Evolutionary conservation across 2,113 vertebrate genomes (phyloP).

Genomic region (Pelvicachromis taeniatus): DNA sequence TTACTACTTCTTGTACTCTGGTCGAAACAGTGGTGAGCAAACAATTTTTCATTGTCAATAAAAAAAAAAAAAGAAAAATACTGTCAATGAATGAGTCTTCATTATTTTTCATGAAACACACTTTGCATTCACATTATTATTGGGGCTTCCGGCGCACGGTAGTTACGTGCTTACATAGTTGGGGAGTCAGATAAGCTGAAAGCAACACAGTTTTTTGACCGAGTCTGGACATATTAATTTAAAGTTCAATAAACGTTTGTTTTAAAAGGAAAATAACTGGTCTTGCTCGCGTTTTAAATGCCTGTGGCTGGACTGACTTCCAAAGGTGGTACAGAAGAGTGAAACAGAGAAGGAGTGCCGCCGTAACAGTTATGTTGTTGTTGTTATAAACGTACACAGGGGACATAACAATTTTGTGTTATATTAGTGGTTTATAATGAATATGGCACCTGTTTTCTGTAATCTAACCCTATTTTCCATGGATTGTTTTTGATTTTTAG

Average conservation of each 20-base stretch:
- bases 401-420: background rate
- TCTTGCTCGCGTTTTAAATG: too few relatives aligned
- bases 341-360: too few relatives aligned
- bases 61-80: conserved; percentile 78
- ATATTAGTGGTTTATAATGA: background rate
- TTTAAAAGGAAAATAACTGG: too few relatives aligned
- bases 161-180: too few relatives aligned
- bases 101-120: background rate
- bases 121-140: background rate
- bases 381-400: background rate
- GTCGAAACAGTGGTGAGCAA: conserved; percentile 91
- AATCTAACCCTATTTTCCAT: background rate
- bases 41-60: conserved; percentile 89
- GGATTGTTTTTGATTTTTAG: background rate
- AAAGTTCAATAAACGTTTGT: too few relatives aligned
- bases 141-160: too few relatives aligned
- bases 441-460: background rate
- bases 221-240: too few relatives aligned
- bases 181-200: too few relatives aligned
- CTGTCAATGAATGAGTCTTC: conserved; percentile 40
- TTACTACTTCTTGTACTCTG: conserved; percentile 89
- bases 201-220: too few relatives aligned
- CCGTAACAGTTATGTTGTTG: too few relatives aligned
- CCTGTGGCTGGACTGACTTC: too few relatives aligned
- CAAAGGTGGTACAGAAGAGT: too few relatives aligned